Base-by-base conservation (phyloP, 2,888 invertebrate genomes). In the Diaperis boleti region DNA sequence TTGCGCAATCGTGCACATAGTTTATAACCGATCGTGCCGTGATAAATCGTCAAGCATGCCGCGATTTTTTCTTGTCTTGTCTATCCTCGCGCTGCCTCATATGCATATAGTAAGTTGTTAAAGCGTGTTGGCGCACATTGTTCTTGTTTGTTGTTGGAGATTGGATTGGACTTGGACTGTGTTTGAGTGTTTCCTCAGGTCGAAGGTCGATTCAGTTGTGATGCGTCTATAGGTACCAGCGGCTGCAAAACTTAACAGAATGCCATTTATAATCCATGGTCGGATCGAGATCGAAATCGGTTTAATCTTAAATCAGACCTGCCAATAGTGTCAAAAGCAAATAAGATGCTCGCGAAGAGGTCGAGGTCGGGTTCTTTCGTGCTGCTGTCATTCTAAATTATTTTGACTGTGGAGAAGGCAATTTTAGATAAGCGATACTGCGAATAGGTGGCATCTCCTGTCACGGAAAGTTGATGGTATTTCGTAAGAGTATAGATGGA, bases 121-220 rank as follows among this genome's bases (percentile, higher is more conserved):
- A 49, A 60, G 29, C 62, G 57, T 61, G 57, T 50, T 62, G 59
- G 62, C 50, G 44, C 54, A 67, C 62, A 62, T 62, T 60, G 63
- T 67, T 65, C 67, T 63, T 62, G 65, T 67, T 64, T 65, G 63
- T 63, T 67, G 62, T 55, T 55, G 60, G 47, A 65, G 65, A 65
- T 65, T 65, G 62, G 62, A 65, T 59, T 67, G 63, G 57, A 65
- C 65, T 67, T 64, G 59, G 59, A 37, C 59, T 55, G 50, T 65
- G 62, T 65, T 65, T 50, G 54, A 62, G 65, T 65, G 65, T 67
- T 67, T 63, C 65, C 56, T 61, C 47, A 39, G 67, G 67, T 67
- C 67, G 59, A 44, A 67, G 67, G 67, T 67, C 67, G 59, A 52
- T 50, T 57, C 61, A 59, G 56, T 54, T 63, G 52, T 44, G 61